These are phyloP conservation scores for Apodemia zela DNA, from an alignment of 2,888 invertebrate genomes.

Conservation along the genomic window DNA sequence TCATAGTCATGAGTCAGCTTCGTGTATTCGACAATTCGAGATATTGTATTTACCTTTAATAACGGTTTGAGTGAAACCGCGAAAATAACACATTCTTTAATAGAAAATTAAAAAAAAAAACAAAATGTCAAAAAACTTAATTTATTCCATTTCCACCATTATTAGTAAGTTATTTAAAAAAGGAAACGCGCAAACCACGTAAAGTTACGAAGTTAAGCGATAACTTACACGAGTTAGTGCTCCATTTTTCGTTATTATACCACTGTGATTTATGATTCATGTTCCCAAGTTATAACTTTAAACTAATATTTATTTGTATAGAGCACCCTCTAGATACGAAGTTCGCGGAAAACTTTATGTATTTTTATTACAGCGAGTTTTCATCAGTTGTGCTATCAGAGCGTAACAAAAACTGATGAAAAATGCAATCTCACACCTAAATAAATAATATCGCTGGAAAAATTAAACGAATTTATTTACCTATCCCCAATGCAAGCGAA, in stretches of 20 bases:
- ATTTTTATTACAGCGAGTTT: conserved; percentile 9
- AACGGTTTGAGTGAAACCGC: no score
- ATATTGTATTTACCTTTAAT: no score
- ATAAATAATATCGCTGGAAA: no score
- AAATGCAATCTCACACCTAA: not conserved
- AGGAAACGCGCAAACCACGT: conserved; percentile 13
- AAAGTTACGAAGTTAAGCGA: conserved; percentile 20
- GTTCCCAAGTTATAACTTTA: conserved; percentile 19
- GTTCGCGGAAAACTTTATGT: conserved; percentile 5
- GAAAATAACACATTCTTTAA: no score
- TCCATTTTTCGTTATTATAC: conserved; percentile 21
- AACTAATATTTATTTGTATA: conserved; percentile 23
- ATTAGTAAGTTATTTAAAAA: conserved; percentile 15
- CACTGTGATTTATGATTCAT: conserved; percentile 19
- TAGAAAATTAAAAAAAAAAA: not conserved
- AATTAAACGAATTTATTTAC: no score
- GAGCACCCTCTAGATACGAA: conserved; percentile 9
- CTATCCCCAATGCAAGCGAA: no score
- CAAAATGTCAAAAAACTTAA: not conserved
- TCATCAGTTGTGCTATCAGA: not conserved
- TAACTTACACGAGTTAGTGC: conserved; percentile 20
- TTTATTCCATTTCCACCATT: conserved; percentile 8
- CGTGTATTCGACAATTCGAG: no score
- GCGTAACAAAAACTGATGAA: not conserved
- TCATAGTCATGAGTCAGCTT: no score